phyloP scores from a whole-genome alignment of 2,888 invertebrate species.

The Acleris laterana region DNA sequence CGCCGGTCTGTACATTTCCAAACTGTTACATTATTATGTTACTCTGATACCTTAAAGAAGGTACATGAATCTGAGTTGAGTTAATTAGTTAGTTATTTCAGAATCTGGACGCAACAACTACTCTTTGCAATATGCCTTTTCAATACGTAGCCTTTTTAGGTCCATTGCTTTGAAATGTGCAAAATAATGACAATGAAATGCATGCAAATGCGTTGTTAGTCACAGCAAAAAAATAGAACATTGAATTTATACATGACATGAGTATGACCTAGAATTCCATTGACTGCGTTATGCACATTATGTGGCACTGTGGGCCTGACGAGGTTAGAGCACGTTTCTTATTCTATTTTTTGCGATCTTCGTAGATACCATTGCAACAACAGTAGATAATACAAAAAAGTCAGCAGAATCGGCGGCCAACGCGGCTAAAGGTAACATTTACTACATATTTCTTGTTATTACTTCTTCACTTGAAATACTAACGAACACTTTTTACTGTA shows the following conservation, averaged over 20 bases:
- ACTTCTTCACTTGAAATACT: slow-evolving; percentile 17
- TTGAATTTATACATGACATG: no score
- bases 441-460: neutral
- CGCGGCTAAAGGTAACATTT: slow-evolving; percentile 70
- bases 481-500: slow-evolving; percentile 25
- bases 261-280: no score
- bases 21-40: no score
- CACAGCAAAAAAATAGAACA: no score
- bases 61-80: neutral
- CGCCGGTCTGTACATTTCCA: neutral
- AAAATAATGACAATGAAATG: no score
- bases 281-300: neutral
- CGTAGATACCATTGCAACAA: slow-evolving; percentile 72
- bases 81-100: slow-evolving; percentile 15
- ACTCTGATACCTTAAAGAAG: no score
- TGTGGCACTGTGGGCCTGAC: slow-evolving; percentile 1
- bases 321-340: slow-evolving; percentile 16
- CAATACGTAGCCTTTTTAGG: no score
- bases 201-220: no score
- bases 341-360: slow-evolving; percentile 41
- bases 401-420: slow-evolving; percentile 75
- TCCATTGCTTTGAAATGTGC: no score
- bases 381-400: slow-evolving; percentile 75
- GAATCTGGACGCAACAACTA: neutral
- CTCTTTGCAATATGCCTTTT: no score